Evolutionary conservation across 2,113 vertebrate genomes (phyloP).

Genomic region (Dipodomys stephensi): DNA sequence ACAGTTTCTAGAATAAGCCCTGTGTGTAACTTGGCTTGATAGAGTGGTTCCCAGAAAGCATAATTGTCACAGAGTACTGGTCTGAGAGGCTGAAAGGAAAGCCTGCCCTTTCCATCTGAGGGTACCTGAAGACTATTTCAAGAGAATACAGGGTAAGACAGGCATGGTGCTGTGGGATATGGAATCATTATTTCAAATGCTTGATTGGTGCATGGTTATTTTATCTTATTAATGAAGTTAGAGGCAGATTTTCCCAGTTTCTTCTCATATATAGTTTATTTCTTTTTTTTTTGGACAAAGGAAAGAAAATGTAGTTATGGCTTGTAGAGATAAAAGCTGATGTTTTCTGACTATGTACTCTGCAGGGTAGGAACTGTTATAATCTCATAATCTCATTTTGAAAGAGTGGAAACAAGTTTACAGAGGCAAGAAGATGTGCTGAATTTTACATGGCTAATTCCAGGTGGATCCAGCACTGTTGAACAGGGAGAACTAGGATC

Average conservation of each 20-base stretch:
- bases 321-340: not conserved
- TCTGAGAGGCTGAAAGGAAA: not conserved
- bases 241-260: not conserved
- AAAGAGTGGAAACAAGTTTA: not conserved
- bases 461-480: not conserved
- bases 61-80: not conserved
- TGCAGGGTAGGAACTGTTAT: accelerated
- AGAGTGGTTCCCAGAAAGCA: not conserved
- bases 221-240: accelerated
- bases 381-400: not conserved
- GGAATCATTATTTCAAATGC: too few species aligned
- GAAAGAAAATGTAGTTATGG: not conserved
- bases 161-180: not conserved
- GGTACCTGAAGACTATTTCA: not conserved
- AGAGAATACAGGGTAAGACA: not conserved
- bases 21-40: not conserved
- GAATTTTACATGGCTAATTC: not conserved
- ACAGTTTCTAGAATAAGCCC: not conserved
- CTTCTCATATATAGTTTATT: not conserved
- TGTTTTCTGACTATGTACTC: not conserved
- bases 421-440: not conserved
- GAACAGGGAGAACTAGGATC: not conserved
- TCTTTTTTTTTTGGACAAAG: not conserved
- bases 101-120: not conserved
- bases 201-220: accelerated